Evolutionary conservation across 1,140 invertebrate genomes (phyloP).

Genomic region (Diplogasteroides magnus): DNA sequence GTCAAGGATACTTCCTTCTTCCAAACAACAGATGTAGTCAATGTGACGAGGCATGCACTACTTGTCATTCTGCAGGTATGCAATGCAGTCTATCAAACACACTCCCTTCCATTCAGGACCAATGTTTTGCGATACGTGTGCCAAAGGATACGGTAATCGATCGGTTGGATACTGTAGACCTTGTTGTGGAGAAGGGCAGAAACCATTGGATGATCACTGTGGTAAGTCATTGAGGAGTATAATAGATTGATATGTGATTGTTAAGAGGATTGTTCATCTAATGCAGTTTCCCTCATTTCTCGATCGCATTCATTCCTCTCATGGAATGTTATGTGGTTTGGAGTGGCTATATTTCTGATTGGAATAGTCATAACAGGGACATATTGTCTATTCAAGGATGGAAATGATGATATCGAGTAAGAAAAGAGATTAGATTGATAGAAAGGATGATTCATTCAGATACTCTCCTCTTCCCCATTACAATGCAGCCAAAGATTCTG

Average conservation of each 20-base stretch:
- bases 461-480: constrained; percentile 32
- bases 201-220: constrained; percentile 27
- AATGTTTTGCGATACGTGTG: constrained; percentile 44
- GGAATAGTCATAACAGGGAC: not conserved
- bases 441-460: constrained; percentile 19
- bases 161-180: constrained; percentile 49
- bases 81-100: constrained; percentile 6
- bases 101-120: constrained; percentile 18
- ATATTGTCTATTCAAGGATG: not conserved
- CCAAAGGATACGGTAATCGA: constrained; percentile 41
- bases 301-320: not conserved
- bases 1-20: constrained; percentile 41
- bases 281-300: not conserved
- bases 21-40: constrained; percentile 34
- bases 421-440: not conserved
- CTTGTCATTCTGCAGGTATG: constrained; percentile 49
- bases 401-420: not conserved
- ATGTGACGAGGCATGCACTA: constrained; percentile 48
- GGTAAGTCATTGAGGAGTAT: constrained; percentile 10
- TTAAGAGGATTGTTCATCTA: not conserved
- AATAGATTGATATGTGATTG: not conserved
- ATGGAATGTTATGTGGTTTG: not conserved
- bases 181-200: constrained; percentile 38
- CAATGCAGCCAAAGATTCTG: constrained; percentile 18
- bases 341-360: not conserved